These are phyloP conservation scores for Cantharis nigra DNA, from an alignment of 2,888 invertebrate genomes.

Conservation along the genomic window DNA sequence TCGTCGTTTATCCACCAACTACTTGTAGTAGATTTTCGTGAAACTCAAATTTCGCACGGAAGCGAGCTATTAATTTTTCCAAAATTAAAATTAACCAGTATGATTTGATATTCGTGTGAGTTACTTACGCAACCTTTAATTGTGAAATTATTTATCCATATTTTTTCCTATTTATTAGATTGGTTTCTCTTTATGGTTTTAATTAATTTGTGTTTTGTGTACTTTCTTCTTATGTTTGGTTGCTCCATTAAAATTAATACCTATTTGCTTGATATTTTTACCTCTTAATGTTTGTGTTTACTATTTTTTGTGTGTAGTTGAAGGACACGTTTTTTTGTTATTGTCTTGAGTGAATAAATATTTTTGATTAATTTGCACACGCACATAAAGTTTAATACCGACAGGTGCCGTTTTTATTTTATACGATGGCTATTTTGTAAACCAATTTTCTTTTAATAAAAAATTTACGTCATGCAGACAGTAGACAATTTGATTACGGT, in stretches of 20 bases:
- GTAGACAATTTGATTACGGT: not conserved
- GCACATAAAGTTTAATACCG: not conserved
- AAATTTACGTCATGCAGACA: not conserved
- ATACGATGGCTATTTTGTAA: not conserved
- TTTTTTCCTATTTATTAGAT: not conserved
- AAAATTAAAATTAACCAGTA: not conserved
- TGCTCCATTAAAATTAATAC: not conserved
- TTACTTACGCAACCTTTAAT: not conserved
- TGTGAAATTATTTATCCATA: not conserved
- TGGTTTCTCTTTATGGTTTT: not conserved
- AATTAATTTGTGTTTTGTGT: not conserved
- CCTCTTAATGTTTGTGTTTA: not conserved
- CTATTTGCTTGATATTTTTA: not conserved
- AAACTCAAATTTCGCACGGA: not conserved
- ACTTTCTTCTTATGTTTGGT: not conserved
- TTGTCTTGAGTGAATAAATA: not conserved
- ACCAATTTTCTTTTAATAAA: not conserved
- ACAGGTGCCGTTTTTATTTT: not conserved
- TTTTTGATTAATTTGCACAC: not conserved
- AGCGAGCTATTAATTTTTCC: not conserved
- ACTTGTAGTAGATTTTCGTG: not conserved
- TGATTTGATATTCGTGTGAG: not conserved
- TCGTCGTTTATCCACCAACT: not conserved
- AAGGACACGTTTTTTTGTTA: not conserved
- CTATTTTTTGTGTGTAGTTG: not conserved